A percentile compares a stretch with the other conserved stretches of the same genome.
Conservation (phyloP, 2,888 invertebrate genomes). For the Matsumyia berberina region DNA sequence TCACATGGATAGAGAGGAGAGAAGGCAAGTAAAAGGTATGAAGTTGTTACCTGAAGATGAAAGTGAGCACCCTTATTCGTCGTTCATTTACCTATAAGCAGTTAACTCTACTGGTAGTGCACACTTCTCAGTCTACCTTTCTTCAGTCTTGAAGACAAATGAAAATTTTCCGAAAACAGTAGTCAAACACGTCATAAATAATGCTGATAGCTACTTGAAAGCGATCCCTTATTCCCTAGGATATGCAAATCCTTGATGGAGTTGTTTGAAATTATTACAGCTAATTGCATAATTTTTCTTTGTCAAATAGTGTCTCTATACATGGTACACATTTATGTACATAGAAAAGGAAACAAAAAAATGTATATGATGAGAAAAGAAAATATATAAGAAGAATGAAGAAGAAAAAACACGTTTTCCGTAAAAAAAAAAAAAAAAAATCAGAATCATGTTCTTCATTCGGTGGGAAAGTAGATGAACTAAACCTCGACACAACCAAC, state of each 20-base stretch:
- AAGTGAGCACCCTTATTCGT: conserved; percentile 43
- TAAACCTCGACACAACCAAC: conserved; percentile 33
- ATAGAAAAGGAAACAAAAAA: background rate
- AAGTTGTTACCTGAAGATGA: conserved; percentile 40
- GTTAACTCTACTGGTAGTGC: background rate
- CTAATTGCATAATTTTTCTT: conserved; percentile 60
- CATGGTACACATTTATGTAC: background rate
- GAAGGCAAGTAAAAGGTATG: conserved; percentile 35
- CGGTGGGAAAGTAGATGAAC: conserved; percentile 69
- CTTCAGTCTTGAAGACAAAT: conserved; percentile 36
- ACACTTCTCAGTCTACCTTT: conserved; percentile 8
- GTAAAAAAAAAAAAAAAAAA: conserved; percentile 37
- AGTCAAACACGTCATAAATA: conserved; percentile 83
- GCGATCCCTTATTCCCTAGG: conserved; percentile 19
- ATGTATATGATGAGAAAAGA: conserved; percentile 25
- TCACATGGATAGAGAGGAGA: conserved; percentile 36
- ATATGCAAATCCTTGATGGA: conserved; percentile 68
- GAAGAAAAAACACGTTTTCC: conserved; percentile 64
- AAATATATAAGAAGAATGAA: conserved; percentile 4
- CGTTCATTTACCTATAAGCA: conserved; percentile 55
- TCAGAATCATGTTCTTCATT: conserved; percentile 57
- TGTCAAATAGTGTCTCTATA: conserved; percentile 1
- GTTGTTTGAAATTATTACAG: conserved; percentile 42
- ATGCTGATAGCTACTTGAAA: conserved; percentile 70
- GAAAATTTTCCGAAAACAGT: conserved; percentile 77